Base-by-base conservation (phyloP, 2,888 invertebrate genomes). In the Tiphia femorata region DNA sequence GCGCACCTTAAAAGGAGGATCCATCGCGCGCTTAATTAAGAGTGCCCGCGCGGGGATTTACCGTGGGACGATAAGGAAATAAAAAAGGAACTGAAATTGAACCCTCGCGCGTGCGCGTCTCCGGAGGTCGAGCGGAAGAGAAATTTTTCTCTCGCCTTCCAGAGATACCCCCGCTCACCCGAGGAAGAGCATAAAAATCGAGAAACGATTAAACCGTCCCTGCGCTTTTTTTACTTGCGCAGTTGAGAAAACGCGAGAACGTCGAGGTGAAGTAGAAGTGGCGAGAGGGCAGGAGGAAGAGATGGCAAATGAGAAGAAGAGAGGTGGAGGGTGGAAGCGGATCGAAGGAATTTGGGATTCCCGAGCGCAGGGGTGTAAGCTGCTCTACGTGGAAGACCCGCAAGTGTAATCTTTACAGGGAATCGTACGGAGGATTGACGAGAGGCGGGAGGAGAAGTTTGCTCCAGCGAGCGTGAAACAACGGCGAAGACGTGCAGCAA, bases 351-450 rank as follows among this genome's bases (percentile, higher is more conserved):
- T 53, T 52, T 30, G 50, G 20, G 43, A 57, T 54, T 47, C 38
- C 35, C 46, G 49, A 48, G 27, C 30, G 29, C 27, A 37, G 40
- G 29, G 27, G 33, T 55, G 47, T 68, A 72, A 76, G 67, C 64
- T 60, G 64, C 67, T 72, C 58, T 48, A 49, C 40, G n/a, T n/a
- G 33, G 70, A 74, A 73, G 70, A 67, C 70, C 72, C 56, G 50
- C 69, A 70, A 70, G 70, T 59, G 62, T 72, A 74, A 73, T 71
- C 71, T 72, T n/a, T 60, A 56, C 48, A 47, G 49, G 61, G 63
- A 62, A 59, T 49, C n/a, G 54, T 54, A 62, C 60, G 62, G 60
- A n/a, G n/a, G n/a, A n/a, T n/a, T n/a, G n/a, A n/a, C n/a, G n/a
- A n/a, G n/a, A n/a, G n/a, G n/a, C n/a, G n/a, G n/a, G n/a, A n/a